Percentiles rank a stretch among this genome's conserved stretches.
phyloP scores from a whole-genome alignment of 2,888 invertebrate species.

The Lymantria monacha region DNA sequence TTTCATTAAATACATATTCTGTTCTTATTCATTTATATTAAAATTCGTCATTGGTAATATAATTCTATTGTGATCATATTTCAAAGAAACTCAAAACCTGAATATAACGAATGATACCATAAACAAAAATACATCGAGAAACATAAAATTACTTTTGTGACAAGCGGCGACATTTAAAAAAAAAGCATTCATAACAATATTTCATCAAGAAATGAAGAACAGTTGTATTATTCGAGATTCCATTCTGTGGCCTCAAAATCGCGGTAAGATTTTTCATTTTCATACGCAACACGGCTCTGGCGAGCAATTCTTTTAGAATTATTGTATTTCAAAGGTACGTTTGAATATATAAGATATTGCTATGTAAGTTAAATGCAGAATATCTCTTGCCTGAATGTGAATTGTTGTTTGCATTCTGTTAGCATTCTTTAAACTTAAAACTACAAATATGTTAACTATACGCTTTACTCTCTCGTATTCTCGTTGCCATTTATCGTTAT shows the following conservation, averaged over 20 bases:
- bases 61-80: neutral
- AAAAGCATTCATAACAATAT: slow-evolving; percentile 23
- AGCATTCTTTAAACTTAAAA: slow-evolving; percentile 1
- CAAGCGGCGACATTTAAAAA: slow-evolving; percentile 28
- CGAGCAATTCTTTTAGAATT: slow-evolving; percentile 37
- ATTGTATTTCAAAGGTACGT: slow-evolving; percentile 40
- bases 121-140: slow-evolving; percentile 13
- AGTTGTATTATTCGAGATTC: slow-evolving; percentile 28
- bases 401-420: slow-evolving; percentile 40
- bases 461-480: neutral
- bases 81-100: slow-evolving; percentile 1
- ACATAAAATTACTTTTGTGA: slow-evolving; percentile 28
- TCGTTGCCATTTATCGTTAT: too few relatives aligned
- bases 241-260: slow-evolving; percentile 29
- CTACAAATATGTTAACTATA: neutral
- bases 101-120: slow-evolving; percentile 1
- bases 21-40: neutral
- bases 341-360: slow-evolving; percentile 45
- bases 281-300: slow-evolving; percentile 22
- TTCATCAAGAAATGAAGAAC: slow-evolving; percentile 34
- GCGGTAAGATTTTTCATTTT: slow-evolving; percentile 30
- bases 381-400: slow-evolving; percentile 36
- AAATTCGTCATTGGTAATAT: neutral
- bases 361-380: slow-evolving; percentile 33
- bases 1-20: too few relatives aligned